phyloP scores from a whole-genome alignment of 2,888 invertebrate species.

The Melinaea marsaeus region DNA sequence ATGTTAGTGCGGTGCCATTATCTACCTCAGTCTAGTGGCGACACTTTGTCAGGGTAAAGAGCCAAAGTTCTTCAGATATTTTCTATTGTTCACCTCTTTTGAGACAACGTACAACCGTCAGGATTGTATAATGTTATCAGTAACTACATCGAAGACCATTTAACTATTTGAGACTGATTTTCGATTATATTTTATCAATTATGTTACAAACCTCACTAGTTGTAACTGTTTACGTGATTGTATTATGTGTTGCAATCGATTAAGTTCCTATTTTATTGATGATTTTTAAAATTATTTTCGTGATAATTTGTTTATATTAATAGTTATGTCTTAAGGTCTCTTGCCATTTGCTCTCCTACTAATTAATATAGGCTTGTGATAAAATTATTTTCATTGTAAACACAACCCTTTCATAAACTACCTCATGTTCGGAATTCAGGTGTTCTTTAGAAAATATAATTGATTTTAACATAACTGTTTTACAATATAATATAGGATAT shows the following conservation, averaged over 20 bases:
- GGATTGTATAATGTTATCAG: slow-evolving; percentile 28
- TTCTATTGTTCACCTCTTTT: slow-evolving; percentile 56
- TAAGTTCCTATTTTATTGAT: slow-evolving; percentile 73
- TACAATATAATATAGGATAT: slow-evolving; percentile 62
- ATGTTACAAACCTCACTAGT: background rate
- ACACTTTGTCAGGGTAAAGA: slow-evolving; percentile 64
- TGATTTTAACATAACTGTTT: slow-evolving; percentile 44
- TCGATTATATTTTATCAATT: slow-evolving; percentile 15
- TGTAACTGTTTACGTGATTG: slow-evolving; percentile 15
- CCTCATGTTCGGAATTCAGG: slow-evolving; percentile 62
- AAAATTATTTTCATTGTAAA: slow-evolving; percentile 17
- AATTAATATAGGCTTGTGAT: slow-evolving; percentile 16
- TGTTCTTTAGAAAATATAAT: slow-evolving; percentile 42
- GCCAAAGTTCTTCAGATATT: slow-evolving; percentile 71
- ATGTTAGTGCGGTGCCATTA: slow-evolving; percentile 64
- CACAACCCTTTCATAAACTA: slow-evolving; percentile 44
- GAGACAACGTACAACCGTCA: slow-evolving; percentile 45
- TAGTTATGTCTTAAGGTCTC: slow-evolving; percentile 35
- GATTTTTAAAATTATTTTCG: slow-evolving; percentile 50
- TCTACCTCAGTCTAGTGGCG: slow-evolving; percentile 68
- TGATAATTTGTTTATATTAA: slow-evolving; percentile 52
- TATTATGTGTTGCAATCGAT: slow-evolving; percentile 56
- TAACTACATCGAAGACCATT: slow-evolving; percentile 40
- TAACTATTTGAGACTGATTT: slow-evolving; percentile 65
- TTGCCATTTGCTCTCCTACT: slow-evolving; percentile 41